A percentile compares a stretch with the other conserved stretches of the same genome.
Evolutionary conservation across 2,888 invertebrate species (phyloP).

Genomic region (Allophyes oxyacanthae): DNA sequence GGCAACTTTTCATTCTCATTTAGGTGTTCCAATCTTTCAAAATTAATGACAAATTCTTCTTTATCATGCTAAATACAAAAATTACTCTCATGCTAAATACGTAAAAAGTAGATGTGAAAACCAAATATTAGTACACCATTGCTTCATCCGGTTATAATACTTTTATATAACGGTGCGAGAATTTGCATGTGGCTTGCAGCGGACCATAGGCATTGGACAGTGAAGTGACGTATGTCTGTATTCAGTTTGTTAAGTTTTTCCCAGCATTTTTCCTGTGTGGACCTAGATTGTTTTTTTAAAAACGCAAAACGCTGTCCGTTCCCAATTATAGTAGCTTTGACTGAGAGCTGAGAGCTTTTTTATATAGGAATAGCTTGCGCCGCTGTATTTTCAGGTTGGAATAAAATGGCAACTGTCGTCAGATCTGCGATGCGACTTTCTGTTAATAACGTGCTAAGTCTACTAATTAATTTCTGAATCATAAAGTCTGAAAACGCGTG

Average conservation of each 20-base stretch:
- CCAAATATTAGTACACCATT: slow-evolving; percentile 24
- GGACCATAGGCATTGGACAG: slow-evolving; percentile 1
- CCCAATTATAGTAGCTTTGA: slow-evolving; percentile 20
- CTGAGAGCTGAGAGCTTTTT: slow-evolving; percentile 7
- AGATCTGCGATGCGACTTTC: not conserved
- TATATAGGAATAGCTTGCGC: not conserved
- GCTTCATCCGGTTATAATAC: slow-evolving; percentile 39
- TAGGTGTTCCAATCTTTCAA: too few relatives aligned
- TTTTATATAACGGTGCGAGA: slow-evolving; percentile 40
- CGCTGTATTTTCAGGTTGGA: not conserved
- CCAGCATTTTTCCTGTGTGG: slow-evolving; percentile 10
- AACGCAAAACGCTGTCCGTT: slow-evolving; percentile 14
- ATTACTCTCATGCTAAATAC: slow-evolving; percentile 4
- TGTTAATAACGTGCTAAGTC: too few relatives aligned
- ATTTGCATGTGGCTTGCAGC: slow-evolving; percentile 37
- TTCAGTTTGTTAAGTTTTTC: slow-evolving; percentile 4
- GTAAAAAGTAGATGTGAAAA: slow-evolving; percentile 27
- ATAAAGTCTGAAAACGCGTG: slow-evolving; percentile 5
- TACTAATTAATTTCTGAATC: too few relatives aligned
- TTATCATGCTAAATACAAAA: not conserved
- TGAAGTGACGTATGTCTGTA: too few relatives aligned
- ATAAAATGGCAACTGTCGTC: not conserved
- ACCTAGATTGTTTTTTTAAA: slow-evolving; percentile 13
- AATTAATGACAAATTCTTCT: too few relatives aligned
- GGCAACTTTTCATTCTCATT: too few relatives aligned